Evolutionary conservation across 2,113 vertebrate species (phyloP).

Genomic region (Stictonetta naevosa): DNA sequence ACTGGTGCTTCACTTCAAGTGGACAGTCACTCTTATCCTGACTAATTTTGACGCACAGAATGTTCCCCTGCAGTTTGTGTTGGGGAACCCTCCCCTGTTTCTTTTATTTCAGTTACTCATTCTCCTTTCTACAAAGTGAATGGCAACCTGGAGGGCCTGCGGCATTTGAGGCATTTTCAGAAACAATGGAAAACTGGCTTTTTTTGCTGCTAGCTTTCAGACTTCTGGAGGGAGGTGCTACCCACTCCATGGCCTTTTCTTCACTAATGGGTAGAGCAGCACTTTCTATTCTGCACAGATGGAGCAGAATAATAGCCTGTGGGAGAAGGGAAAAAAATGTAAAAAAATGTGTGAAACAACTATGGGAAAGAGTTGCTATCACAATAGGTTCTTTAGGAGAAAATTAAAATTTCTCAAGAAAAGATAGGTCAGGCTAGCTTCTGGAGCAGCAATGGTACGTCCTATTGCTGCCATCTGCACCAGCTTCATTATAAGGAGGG

Average conservation of each 20-base stretch:
- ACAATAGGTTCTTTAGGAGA: background rate
- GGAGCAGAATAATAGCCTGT: background rate
- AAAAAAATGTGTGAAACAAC: background rate
- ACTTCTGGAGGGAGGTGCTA: background rate
- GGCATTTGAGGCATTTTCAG: background rate
- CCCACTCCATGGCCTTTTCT: background rate
- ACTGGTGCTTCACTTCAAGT: background rate
- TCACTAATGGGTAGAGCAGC: background rate
- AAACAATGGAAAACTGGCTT: background rate
- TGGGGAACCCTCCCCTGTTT: background rate
- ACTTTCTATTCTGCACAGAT: background rate
- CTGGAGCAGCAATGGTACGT: background rate
- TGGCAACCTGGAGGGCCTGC: background rate
- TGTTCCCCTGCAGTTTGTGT: background rate
- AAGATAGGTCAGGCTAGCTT: background rate
- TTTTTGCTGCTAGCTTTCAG: background rate
- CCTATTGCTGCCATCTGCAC: background rate
- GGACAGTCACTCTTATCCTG: background rate
- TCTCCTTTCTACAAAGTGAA: background rate
- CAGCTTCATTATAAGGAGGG: background rate
- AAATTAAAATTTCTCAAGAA: background rate
- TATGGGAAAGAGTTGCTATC: background rate
- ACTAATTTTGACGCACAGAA: background rate
- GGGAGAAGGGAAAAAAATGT: background rate
- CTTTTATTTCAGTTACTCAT: background rate